These are phyloP conservation scores for Diogma glabrata DNA, from an alignment of 2,888 invertebrate species.

Conservation along the genomic window DNA sequence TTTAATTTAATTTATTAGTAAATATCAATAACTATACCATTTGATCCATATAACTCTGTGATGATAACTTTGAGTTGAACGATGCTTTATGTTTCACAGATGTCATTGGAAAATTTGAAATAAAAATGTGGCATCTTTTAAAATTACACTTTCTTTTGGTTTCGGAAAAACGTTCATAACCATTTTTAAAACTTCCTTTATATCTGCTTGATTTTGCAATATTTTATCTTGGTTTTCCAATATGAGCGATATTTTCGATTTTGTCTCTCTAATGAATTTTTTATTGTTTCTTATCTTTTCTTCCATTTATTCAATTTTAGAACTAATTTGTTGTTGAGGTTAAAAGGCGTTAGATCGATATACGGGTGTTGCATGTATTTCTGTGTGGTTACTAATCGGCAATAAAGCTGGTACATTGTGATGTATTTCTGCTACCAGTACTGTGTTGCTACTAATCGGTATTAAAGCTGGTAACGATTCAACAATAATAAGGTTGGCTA, in stretches of 20 bases:
- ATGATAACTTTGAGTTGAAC: constrained; percentile 4
- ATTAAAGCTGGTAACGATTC: constrained; percentile 2
- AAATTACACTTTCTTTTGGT: not conserved
- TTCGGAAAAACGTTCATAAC: constrained; percentile 1
- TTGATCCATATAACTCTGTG: constrained; percentile 2
- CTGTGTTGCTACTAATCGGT: not conserved
- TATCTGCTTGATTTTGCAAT: not conserved
- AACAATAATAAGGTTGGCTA: not conserved
- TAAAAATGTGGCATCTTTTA: not conserved
- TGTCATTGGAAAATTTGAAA: not conserved
- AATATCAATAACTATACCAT: not conserved
- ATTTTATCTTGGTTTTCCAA: constrained; percentile 1
- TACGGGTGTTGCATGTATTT: not conserved
- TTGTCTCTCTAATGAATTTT: not conserved
- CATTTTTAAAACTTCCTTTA: constrained; percentile 1
- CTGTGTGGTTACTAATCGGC: too few relatives aligned
- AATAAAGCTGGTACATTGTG: too few relatives aligned
- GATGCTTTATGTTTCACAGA: not conserved
- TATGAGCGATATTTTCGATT: not conserved
- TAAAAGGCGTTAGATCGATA: not conserved
- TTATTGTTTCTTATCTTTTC: constrained; percentile 2
- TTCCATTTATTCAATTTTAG: not conserved
- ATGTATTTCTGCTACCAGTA: not conserved
- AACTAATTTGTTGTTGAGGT: too few relatives aligned
- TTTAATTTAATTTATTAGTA: not conserved